These are phyloP conservation scores for Julus scanicus DNA, from an alignment of 2,888 invertebrate species.

Conservation along the genomic window DNA sequence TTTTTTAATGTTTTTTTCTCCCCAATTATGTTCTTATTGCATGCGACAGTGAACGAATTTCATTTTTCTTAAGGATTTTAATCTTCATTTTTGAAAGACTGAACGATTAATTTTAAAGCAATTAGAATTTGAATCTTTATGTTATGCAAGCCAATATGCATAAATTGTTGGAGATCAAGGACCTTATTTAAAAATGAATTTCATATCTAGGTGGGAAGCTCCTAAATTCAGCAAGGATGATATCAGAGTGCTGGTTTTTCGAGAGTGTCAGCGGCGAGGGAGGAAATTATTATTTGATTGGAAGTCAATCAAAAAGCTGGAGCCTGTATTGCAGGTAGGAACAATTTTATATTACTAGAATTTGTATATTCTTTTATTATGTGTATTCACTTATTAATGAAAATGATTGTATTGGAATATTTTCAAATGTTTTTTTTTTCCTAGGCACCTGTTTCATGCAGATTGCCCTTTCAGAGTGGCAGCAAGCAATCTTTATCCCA, in stretches of 20 bases:
- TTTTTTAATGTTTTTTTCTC: not conserved
- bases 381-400: too few species aligned
- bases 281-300: constrained; percentile 87
- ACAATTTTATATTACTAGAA: not conserved
- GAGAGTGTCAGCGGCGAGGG: constrained; percentile 86
- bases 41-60: not conserved
- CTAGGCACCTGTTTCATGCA: not conserved
- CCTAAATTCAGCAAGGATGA: constrained; percentile 64
- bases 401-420: too few species aligned
- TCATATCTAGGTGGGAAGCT: constrained; percentile 61
- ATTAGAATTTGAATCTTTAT: too few species aligned
- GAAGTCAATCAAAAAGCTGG: constrained; percentile 63
- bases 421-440: not conserved
- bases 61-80: not conserved
- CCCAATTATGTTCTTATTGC: not conserved
- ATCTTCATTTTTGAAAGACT: not conserved
- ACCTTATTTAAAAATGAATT: not conserved
- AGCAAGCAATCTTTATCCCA: constrained; percentile 22
- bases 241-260: constrained; percentile 81
- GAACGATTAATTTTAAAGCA: not conserved
- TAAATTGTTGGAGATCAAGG: too few species aligned
- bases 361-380: not conserved
- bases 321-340: not conserved
- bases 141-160: too few species aligned
- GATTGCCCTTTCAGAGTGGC: not conserved